phyloP scores from a whole-genome alignment of 2,888 invertebrate species.

The Argyresthia goedartella region DNA sequence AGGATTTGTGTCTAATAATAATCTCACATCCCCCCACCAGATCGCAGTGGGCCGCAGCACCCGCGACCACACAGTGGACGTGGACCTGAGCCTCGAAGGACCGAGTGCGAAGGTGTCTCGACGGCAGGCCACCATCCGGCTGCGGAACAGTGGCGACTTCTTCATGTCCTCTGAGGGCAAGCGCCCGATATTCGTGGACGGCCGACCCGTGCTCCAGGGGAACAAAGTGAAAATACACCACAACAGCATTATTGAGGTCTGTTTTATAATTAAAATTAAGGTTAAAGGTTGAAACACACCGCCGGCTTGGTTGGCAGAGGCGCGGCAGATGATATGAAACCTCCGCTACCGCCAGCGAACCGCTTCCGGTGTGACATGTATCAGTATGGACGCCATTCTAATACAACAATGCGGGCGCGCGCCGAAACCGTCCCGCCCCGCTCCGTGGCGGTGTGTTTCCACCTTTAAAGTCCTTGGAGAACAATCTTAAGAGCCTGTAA shows the following conservation, averaged over 20 bases:
- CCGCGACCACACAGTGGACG: constrained; percentile 90
- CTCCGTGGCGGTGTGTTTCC: no score
- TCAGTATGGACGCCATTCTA: no score
- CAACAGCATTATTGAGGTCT: constrained; percentile 94
- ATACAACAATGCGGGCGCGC: no score
- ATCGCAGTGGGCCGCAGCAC: constrained; percentile 94
- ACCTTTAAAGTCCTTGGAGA: no score
- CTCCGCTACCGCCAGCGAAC: no score
- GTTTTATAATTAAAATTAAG: background rate
- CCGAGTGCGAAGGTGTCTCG: constrained; percentile 95
- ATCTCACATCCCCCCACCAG: constrained; percentile 33
- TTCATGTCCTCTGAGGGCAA: constrained; percentile 96
- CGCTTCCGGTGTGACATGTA: no score
- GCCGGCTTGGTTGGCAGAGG: no score
- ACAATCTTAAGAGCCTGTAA: no score
- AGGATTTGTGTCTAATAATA: no score
- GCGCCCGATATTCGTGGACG: constrained; percentile 94
- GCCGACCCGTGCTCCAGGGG: constrained; percentile 88
- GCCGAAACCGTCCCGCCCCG: no score
- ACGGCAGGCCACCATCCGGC: constrained; percentile 90
- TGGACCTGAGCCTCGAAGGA: constrained; percentile 93
- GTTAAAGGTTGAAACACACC: no score
- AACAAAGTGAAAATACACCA: constrained; percentile 92
- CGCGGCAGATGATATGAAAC: no score
- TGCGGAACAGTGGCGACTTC: constrained; percentile 95